Evolutionary conservation across 2,797 vertebrate species (phyloP), one percentile per base, ranked within the genome.

Genomic region (Ambastaia sidthimunki): DNA sequence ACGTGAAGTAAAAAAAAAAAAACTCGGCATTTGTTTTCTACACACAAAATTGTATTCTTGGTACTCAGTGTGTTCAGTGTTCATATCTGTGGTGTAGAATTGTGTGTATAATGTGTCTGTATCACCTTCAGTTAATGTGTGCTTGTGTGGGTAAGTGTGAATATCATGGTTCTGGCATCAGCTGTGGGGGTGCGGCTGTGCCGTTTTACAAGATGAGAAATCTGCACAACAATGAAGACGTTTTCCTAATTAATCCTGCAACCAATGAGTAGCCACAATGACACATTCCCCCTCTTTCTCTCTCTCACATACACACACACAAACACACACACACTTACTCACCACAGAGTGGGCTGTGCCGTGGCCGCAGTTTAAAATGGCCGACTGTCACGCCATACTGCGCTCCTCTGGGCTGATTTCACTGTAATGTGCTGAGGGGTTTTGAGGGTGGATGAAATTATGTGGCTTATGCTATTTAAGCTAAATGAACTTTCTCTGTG

Each of bases 161-260:
- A 60, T 71, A 81, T 82, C 48, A 48, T 72, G 37, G 23, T 89
- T 86, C 73, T 77, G 2, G 21, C 78, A 86, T 85, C 86, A 87
- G 86, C 75, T 87, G 87, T 87, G 84, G 3, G 87, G 88, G 88
- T 75, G 89, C 85, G 85, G 71, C 54, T 74, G 87, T 82, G 82
- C 84, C 86, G 74, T 75, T 65, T 88, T 89, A 85, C 87, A 89
- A 81, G 82, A 80, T 7, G 70, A 85, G 78, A 86, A 81, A 77
- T 81, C 65, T 81, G 67, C 80, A 83, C 74, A 63, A 78, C 84
- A 84, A 55, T 70, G 0, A 80, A 18, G 66, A 81, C 52, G 70
- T 71, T 81, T 76, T 84, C 81, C 83, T 87, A 81, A 87, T 90
- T 86, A 87, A 86, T 86, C 82, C 71, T 71, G 76, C 76, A 73